Percentiles rank a stretch among this genome's conserved stretches.
These are phyloP conservation scores for Xenopus borealis DNA, from an alignment of 2,113 vertebrate species.

Conservation along the genomic window DNA sequence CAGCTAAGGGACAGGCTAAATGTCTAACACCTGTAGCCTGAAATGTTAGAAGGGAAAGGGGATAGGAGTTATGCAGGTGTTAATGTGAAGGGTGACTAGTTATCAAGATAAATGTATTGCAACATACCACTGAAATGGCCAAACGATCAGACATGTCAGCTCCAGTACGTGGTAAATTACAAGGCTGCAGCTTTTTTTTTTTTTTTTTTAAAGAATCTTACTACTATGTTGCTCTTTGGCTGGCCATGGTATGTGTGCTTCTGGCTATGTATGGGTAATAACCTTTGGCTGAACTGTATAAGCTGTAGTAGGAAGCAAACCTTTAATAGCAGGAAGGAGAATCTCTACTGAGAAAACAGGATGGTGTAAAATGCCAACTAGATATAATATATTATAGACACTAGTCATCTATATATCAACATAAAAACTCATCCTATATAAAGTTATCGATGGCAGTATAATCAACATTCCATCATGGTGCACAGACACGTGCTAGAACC, in stretches of 20 bases:
- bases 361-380: no score
- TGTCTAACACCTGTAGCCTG: slow-evolving; percentile 29
- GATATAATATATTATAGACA: no score
- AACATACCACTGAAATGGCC: slow-evolving; percentile 24
- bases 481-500: no score
- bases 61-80: not conserved
- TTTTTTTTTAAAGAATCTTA: not conserved
- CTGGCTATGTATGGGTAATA: rapidly evolving
- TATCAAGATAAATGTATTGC: slow-evolving; percentile 34
- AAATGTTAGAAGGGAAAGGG: slow-evolving; percentile 15
- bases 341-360: no score
- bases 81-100: slow-evolving; percentile 30
- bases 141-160: slow-evolving; percentile 39
- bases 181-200: not conserved
- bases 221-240: slow-evolving; percentile 10
- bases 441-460: no score
- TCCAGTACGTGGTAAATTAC: slow-evolving; percentile 41
- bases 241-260: slow-evolving; percentile 29
- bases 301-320: not conserved
- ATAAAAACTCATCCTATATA: no score
- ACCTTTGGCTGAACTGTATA: slow-evolving; percentile 1
- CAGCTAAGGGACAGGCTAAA: not conserved
- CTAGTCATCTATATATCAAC: no score
- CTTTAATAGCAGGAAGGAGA: no score
- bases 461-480: no score